Conservation (phyloP, 2,888 invertebrate species). For the Coenonympha arcania region DNA sequence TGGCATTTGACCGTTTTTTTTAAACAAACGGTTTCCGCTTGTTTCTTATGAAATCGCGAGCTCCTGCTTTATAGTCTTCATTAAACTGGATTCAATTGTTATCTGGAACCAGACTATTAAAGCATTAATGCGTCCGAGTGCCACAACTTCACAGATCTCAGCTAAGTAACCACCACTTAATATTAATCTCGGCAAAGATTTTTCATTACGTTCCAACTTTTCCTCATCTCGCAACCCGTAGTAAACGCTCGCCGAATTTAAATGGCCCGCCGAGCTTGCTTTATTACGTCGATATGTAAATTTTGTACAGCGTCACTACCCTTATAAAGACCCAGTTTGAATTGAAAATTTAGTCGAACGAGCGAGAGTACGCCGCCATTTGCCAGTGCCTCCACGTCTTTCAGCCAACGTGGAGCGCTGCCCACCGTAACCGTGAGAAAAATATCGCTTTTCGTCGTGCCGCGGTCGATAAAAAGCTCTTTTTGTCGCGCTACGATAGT, state of each 20-base stretch:
- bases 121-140: too few relatives aligned
- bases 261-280: slow-evolving; percentile 66
- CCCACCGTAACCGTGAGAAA: slow-evolving; percentile 25
- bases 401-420: slow-evolving; percentile 69
- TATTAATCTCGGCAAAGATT: slow-evolving; percentile 18
- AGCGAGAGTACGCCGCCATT: slow-evolving; percentile 60
- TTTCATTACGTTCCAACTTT: slow-evolving; percentile 24
- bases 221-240: slow-evolving; percentile 6
- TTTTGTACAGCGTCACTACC: slow-evolving; percentile 73
- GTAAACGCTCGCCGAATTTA: slow-evolving; percentile 55
- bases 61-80: too few relatives aligned
- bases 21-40: too few relatives aligned
- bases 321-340: slow-evolving; percentile 74
- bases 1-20: too few relatives aligned
- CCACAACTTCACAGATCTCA: too few relatives aligned
- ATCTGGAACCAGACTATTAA: not conserved
- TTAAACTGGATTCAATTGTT: not conserved
- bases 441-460: not conserved
- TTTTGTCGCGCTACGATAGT: not conserved
- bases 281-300: slow-evolving; percentile 75
- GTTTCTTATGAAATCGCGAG: too few relatives aligned
- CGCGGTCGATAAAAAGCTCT: not conserved
- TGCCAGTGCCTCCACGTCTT: slow-evolving; percentile 70
- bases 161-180: slow-evolving; percentile 6
- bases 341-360: slow-evolving; percentile 73